These are phyloP conservation scores for Gopherus evgoodei DNA, from an alignment of 2,113 vertebrate genomes.

Conservation along the genomic window DNA sequence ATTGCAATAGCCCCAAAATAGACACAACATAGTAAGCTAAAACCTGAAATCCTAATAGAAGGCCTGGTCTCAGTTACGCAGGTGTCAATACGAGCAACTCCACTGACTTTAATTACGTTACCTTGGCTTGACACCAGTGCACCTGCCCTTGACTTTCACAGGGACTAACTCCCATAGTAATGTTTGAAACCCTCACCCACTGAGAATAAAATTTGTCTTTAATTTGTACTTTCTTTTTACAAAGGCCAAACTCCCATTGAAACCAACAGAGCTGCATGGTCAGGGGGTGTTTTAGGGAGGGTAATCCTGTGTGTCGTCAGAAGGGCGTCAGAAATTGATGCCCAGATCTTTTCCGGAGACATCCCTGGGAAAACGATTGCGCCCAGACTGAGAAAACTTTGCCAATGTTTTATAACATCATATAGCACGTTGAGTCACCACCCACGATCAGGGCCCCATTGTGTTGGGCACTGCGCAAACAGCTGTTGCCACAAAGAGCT, in stretches of 20 bases:
- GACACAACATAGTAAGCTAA: fast-evolving
- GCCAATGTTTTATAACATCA: background rate
- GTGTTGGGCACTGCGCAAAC: background rate
- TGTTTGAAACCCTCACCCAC: background rate
- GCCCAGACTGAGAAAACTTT: background rate
- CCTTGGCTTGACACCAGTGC: background rate
- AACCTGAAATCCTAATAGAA: background rate
- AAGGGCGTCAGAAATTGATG: background rate
- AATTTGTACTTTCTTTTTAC: background rate
- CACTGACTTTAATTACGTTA: fast-evolving
- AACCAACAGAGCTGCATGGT: background rate
- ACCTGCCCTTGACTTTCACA: fast-evolving
- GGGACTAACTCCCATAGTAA: fast-evolving
- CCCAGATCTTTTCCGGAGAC: background rate
- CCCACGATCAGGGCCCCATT: background rate
- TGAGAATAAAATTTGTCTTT: background rate
- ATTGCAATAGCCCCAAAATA: background rate
- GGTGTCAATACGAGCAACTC: background rate
- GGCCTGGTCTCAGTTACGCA: background rate
- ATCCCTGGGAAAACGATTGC: background rate
- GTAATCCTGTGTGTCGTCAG: background rate
- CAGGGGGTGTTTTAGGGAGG: background rate
- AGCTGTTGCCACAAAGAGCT: background rate
- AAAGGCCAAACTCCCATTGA: background rate
- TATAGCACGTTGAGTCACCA: background rate